These are phyloP conservation scores for Pseudonaja textilis DNA, from an alignment of 2,113 vertebrate species.

Conservation along the genomic window DNA sequence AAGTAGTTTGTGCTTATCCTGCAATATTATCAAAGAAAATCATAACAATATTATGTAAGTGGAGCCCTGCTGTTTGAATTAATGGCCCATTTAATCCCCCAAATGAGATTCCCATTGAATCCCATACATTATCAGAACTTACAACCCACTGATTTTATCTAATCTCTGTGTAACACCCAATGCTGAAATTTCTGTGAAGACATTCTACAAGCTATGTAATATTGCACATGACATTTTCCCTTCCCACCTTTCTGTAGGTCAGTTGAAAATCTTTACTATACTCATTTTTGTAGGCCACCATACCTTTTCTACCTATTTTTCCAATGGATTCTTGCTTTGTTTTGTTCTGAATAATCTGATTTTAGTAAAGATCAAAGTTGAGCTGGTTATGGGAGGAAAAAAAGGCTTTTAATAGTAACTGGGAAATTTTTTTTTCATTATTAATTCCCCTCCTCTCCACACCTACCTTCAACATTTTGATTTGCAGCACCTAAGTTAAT, in stretches of 20 bases:
- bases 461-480: not conserved
- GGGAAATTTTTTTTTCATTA: not conserved
- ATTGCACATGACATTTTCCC: not conserved
- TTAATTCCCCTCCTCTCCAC: not conserved
- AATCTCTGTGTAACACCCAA: not conserved
- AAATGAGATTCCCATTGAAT: not conserved
- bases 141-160: not conserved
- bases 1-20: not conserved
- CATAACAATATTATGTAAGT: not conserved
- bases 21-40: not conserved
- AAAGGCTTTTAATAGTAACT: not conserved
- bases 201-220: not conserved
- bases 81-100: not conserved
- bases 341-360: not conserved
- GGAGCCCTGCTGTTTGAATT: not conserved
- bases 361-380: not conserved
- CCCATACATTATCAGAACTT: not conserved
- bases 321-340: not conserved
- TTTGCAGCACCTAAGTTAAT: conserved; percentile 6
- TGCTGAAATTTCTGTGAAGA: not conserved
- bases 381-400: not conserved
- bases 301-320: not conserved
- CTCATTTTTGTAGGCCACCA: not conserved
- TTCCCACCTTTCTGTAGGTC: not conserved
- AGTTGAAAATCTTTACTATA: not conserved